Conservation (phyloP, 2,888 invertebrate species). For the Drosophila fungiperda region DNA sequence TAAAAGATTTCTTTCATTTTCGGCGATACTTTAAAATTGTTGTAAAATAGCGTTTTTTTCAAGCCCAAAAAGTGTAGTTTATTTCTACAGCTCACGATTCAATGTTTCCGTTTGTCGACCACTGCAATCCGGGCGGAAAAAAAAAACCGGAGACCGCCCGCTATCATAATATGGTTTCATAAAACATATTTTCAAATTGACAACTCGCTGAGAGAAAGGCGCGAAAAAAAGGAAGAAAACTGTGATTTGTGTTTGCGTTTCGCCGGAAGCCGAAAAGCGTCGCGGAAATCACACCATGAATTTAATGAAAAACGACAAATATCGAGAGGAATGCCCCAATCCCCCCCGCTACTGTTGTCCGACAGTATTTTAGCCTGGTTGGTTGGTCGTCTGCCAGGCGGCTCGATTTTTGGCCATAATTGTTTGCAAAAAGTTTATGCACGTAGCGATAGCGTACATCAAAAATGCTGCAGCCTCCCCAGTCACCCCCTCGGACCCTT, state of each 20-base stretch:
- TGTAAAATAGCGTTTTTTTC: too few species aligned
- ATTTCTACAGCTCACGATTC: background rate
- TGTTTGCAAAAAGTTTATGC: slow-evolving; percentile 81
- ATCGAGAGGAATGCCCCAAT: slow-evolving; percentile 43
- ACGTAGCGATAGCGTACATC: slow-evolving; percentile 76
- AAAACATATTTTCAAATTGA: slow-evolving; percentile 54
- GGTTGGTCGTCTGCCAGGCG: slow-evolving; percentile 47
- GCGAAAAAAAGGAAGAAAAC: slow-evolving; percentile 5
- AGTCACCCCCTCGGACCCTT: background rate
- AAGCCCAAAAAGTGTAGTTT: background rate
- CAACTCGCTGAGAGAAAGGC: slow-evolving; percentile 44
- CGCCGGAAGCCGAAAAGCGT: slow-evolving; percentile 68
- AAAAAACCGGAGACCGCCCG: slow-evolving; percentile 14
- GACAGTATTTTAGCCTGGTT: slow-evolving; percentile 32
- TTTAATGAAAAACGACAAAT: slow-evolving; percentile 76
- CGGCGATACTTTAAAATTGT: background rate
- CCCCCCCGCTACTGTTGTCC: background rate
- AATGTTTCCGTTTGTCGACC: slow-evolving; percentile 11
- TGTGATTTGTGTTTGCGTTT: slow-evolving; percentile 60
- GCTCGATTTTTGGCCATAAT: slow-evolving; percentile 60
- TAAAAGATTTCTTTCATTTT: background rate
- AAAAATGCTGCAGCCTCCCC: slow-evolving; percentile 60
- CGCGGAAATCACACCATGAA: slow-evolving; percentile 77
- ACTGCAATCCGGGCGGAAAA: background rate
- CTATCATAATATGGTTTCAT: slow-evolving; percentile 37